phyloP scores from a whole-genome alignment of 2,888 invertebrate genomes.

The Lumbricus terrestris region DNA sequence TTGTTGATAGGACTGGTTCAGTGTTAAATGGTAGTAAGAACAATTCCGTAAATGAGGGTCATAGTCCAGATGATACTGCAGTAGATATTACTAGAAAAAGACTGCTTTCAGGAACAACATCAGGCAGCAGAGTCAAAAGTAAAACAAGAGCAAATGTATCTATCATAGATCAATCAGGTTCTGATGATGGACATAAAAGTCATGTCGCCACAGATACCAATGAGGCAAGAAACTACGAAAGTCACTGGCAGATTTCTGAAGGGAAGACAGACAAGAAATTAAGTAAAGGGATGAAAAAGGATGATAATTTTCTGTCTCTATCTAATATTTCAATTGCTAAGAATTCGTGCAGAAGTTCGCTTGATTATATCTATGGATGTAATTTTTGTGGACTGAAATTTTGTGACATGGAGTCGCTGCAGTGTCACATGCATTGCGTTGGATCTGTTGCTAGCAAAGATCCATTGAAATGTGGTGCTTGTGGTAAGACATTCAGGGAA shows the following conservation, averaged over 20 bases:
- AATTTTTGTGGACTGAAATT: slow-evolving; percentile 11
- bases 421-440: background rate
- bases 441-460: background rate
- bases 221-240: background rate
- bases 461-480: background rate
- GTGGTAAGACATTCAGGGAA: background rate
- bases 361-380: background rate
- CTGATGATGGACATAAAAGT: background rate
- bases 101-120: background rate
- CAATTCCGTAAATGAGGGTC: slow-evolving; percentile 3
- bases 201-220: background rate
- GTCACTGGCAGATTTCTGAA: background rate
- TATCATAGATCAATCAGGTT: background rate
- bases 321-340: background rate
- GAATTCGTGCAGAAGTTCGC: background rate
- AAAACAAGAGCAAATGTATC: background rate
- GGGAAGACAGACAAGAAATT: background rate
- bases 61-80: background rate
- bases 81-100: background rate
- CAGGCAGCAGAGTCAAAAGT: background rate
- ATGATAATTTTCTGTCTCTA: background rate
- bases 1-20: background rate
- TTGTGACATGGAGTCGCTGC: background rate
- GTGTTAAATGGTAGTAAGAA: background rate
- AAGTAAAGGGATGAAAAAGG: background rate